Conservation (phyloP, 30 jellyfish, hydroid and myxozoan genomes). For the Hydractinia echinata region DNA sequence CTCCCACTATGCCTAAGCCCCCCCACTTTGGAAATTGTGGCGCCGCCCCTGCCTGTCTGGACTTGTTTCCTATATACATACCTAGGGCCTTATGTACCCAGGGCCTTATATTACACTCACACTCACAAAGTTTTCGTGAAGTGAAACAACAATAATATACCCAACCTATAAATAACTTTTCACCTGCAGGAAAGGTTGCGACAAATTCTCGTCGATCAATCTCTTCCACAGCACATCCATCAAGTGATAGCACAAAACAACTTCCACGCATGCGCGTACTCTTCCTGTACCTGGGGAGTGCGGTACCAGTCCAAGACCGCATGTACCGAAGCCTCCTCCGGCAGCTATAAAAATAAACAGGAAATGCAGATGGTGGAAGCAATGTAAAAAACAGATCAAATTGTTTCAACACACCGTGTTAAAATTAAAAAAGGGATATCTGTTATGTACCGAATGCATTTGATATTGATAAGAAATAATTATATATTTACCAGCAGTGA, state of each 20-base stretch:
- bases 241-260: constrained; percentile 53
- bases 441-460: too few species aligned
- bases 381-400: too few species aligned
- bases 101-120: neutral
- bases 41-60: too few species aligned
- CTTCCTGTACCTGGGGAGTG: constrained; percentile 67
- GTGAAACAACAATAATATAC: neutral
- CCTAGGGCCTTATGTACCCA: neutral
- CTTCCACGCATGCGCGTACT: constrained; percentile 80
- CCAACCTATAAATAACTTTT: neutral
- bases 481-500: too few species aligned
- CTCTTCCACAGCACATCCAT: constrained; percentile 67
- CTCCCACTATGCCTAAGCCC: too few species aligned
- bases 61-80: too few species aligned
- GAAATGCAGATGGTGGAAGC: neutral
- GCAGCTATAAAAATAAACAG: constrained; percentile 29
- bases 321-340: constrained; percentile 56
- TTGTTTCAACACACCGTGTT: too few species aligned
- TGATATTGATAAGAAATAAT: too few species aligned
- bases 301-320: constrained; percentile 62
- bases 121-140: neutral
- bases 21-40: too few species aligned
- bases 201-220: constrained; percentile 49
- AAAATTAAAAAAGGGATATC: too few species aligned
- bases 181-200: constrained; percentile 56